These are phyloP conservation scores for Halichoerus grypus DNA, from an alignment of 2,113 vertebrate species.

Conservation along the genomic window DNA sequence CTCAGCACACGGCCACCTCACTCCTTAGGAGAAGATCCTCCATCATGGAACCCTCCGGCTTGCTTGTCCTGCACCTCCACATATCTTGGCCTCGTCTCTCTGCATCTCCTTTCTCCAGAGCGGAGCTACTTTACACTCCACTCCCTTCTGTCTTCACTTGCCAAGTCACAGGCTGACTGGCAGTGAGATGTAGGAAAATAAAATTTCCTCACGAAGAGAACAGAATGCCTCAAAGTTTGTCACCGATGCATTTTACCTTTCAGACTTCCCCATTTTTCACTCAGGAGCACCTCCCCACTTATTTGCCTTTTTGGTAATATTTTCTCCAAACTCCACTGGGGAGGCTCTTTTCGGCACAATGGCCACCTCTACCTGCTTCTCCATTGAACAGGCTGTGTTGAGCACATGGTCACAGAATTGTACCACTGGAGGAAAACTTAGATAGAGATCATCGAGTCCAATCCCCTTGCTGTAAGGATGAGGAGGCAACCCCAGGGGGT, in stretches of 20 bases:
- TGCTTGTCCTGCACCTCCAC: neutral
- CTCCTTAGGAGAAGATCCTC: neutral
- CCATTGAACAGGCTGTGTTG: neutral
- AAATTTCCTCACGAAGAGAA: neutral
- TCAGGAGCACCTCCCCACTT: neutral
- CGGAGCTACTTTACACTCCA: neutral
- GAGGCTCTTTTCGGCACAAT: neutral
- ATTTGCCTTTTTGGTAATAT: neutral
- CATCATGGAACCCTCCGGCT: rapidly evolving
- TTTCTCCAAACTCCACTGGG: neutral
- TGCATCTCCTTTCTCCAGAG: neutral
- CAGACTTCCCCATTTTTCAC: neutral
- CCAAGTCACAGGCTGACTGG: neutral
- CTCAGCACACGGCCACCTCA: rapidly evolving
- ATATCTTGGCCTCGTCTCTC: neutral
- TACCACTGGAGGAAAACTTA: neutral
- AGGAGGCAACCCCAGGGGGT: neutral
- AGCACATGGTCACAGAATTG: neutral
- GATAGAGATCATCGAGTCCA: neutral
- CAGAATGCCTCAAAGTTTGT: neutral
- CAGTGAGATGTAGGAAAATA: neutral
- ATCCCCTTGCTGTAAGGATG: neutral
- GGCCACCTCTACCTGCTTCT: neutral
- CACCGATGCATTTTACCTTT: neutral
- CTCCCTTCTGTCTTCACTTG: too few species aligned